These are phyloP conservation scores for Chiridota heheva DNA, from an alignment of 35 echinoderm and acorn worm species.

Conservation along the genomic window DNA sequence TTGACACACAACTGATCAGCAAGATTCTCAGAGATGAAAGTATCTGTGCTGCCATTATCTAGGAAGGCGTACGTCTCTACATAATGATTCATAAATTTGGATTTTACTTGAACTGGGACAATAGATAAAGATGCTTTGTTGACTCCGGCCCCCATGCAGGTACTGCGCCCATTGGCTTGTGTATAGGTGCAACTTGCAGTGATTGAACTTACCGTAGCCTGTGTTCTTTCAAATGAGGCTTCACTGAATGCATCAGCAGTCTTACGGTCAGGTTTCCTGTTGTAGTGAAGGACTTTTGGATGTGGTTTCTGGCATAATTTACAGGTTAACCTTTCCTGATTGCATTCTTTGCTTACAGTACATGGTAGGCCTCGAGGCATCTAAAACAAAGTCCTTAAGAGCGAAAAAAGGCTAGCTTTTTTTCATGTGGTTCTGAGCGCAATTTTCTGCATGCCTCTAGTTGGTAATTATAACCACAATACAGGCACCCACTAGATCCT, in stretches of 20 bases:
- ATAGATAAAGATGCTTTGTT: conserved; percentile 10
- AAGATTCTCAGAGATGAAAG: conserved; percentile 23
- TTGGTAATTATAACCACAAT: not conserved
- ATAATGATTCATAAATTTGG: not conserved
- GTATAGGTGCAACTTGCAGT: not conserved
- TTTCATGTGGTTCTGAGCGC: not conserved
- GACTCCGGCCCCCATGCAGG: conserved; percentile 12
- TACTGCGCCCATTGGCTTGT: not conserved
- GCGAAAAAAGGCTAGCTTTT: conserved; percentile 21
- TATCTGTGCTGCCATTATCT: conserved; percentile 38
- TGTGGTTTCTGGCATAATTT: conserved; percentile 26
- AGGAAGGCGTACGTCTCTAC: conserved; percentile 52
- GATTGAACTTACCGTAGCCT: not conserved
- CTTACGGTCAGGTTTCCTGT: not conserved
- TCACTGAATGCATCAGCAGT: not conserved
- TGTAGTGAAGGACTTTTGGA: conserved; percentile 33
- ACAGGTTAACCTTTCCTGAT: not conserved
- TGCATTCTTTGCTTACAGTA: conserved; percentile 39
- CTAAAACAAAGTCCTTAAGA: conserved; percentile 37
- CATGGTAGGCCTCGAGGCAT: conserved; percentile 17
- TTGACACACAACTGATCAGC: conserved; percentile 1
- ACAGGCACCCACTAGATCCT: conserved; percentile 6
- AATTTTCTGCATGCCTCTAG: conserved; percentile 19
- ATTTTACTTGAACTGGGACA: conserved; percentile 39
- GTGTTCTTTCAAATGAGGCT: not conserved